A percentile compares a stretch with the other conserved stretches of the same genome.
Evolutionary conservation across 2,113 vertebrate genomes (phyloP).

Genomic region (Australoheros scitulus): DNA sequence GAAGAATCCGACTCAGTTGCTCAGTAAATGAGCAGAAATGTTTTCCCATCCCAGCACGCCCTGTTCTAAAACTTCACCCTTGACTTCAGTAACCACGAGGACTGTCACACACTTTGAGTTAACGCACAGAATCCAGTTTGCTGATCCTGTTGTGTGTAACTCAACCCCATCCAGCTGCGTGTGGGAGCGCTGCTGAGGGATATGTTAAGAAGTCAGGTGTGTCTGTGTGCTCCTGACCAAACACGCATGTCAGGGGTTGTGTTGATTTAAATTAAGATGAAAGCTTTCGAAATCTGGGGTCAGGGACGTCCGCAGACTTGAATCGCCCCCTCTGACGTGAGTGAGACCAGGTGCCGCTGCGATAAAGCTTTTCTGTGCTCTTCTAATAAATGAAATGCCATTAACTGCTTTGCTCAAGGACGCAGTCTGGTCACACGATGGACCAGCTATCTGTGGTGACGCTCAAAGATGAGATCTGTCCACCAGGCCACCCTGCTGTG

Average conservation of each 20-base stretch:
- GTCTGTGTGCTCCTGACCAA: conserved; percentile 17
- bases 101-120: conserved; percentile 18
- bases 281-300: conserved; percentile 14
- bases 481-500: conserved; percentile 38
- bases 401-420: neutral
- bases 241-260: conserved; percentile 23
- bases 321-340: neutral
- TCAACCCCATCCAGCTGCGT: conserved; percentile 39
- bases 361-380: neutral
- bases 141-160: conserved; percentile 36
- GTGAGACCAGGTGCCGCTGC: neutral
- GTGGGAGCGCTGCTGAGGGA: conserved; percentile 15
- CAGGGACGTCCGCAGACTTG: neutral
- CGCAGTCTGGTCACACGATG: neutral
- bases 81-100: too few species aligned
- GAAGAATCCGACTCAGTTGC: neutral
- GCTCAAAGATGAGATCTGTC: conserved; percentile 31
- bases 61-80: neutral
- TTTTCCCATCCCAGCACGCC: neutral
- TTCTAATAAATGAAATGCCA: neutral
- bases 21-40: neutral
- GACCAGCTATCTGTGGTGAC: neutral
- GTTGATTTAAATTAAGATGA: conserved; percentile 48
- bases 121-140: conserved; percentile 5
- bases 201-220: conserved; percentile 48